Base-by-base conservation (phyloP, 2,797 vertebrate species). In the Cyclopterus lumpus region DNA sequence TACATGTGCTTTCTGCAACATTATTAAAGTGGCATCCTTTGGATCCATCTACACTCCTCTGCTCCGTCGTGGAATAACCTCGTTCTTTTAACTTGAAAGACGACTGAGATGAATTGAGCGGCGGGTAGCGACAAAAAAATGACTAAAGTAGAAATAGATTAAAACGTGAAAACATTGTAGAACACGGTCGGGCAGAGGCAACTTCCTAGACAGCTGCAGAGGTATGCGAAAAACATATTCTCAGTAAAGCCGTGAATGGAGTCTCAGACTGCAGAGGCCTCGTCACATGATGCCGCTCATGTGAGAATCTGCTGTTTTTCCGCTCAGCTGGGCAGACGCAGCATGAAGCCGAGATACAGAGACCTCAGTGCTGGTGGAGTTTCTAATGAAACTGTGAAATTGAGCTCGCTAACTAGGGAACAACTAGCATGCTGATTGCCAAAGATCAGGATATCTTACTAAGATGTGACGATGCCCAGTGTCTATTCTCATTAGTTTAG, bases 291-390 rank as follows among this genome's bases (percentile, higher is more conserved):
- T 86, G 71, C 86, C 77, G 59, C 91, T 95, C 95, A 94, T 94
- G 94, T 95, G 95, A 95, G 93, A 83, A 94, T 93, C 92, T 91
- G 93, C 94, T 94, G 94, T 91, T 93, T 93, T 92, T 86, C 90
- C 89, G 92, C 91, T 91, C 85, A 91, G 90, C 90, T 92, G 91
- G 90, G 84, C 87, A 86, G 86, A 91, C 87, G 7, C 88, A 82
- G 88, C 85, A 76, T 87, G 90, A 88, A 3, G 81, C 57, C 38
- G 14, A 68, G 74, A 42, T 22, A 81, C 32, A 57, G 10, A 77
- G 78, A 71, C n/a, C 46, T 67, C 44, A 26, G 67, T 3, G 7
- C 38, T 46, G 57, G 64, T 65, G 61, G 73, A 79, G 65, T n/a
- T n/a, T n/a, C n/a, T n/a, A n/a, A n/a, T 58, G 75, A 5, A 75